Conservation (phyloP, 1,140 invertebrate species). For the Dinothrombium tinctorium region DNA sequence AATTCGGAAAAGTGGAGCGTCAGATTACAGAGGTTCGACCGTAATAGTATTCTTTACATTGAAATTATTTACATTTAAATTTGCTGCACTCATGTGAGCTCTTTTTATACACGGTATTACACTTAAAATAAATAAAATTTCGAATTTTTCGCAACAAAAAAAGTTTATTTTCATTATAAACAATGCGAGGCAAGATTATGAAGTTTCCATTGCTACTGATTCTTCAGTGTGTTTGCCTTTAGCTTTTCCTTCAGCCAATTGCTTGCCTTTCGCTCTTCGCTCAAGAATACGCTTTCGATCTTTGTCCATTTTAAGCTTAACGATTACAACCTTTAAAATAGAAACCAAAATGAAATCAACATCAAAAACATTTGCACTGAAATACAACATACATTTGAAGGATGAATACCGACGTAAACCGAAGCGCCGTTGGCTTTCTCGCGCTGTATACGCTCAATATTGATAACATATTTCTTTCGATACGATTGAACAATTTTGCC, state of each 20-base stretch:
- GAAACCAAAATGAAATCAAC: slow-evolving; percentile 2
- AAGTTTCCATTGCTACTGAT: slow-evolving; percentile 26
- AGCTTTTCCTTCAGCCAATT: slow-evolving; percentile 72
- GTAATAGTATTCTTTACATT: no score
- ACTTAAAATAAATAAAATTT: no score
- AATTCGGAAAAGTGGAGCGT: no score
- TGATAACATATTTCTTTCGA: slow-evolving; percentile 94
- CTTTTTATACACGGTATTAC: no score
- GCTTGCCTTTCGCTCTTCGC: slow-evolving; percentile 70
- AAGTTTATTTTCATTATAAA: no score
- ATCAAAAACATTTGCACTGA: neutral
- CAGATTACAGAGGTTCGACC: no score
- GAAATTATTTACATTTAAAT: no score
- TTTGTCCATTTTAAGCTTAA: slow-evolving; percentile 97
- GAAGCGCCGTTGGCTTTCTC: slow-evolving; percentile 97
- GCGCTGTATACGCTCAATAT: slow-evolving; percentile 93
- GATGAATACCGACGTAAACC: slow-evolving; percentile 94
- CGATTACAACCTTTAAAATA: slow-evolving; percentile 57
- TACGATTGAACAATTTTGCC: slow-evolving; percentile 96
- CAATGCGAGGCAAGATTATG: no score
- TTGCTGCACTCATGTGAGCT: no score
- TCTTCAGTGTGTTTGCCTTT: slow-evolving; percentile 99
- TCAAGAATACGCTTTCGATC: slow-evolving; percentile 91
- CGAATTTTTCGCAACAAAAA: no score
- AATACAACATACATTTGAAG: slow-evolving; percentile 54